Base-by-base conservation (phyloP, 2,113 vertebrate genomes). In the Pseudopipra pipra region DNA sequence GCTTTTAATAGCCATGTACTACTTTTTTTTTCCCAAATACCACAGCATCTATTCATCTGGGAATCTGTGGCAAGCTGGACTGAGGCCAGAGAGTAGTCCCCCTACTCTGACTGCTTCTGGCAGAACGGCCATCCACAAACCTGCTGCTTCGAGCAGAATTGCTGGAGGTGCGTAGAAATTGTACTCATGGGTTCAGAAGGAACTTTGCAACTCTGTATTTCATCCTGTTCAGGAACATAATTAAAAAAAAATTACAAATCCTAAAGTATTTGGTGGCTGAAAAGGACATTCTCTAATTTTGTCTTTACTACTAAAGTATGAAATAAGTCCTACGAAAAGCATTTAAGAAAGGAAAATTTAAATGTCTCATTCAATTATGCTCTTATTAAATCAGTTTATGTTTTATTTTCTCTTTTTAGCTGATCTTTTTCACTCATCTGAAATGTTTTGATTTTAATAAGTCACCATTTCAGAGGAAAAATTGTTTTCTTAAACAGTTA, bases 11-110 rank as follows among this genome's bases (percentile, higher is more conserved):
- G 90, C 22, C 1, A 65, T n/a, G 22, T 49, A 86, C 63, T 65
- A 67, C 70, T 84, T 94, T 79, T 93, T 76, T 37, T 35, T 16
- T 24, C 47, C 89, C 72, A 93, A 93, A 95, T 96, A 93, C 82
- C 82, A 84, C 63, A 88, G 65, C 72, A 90, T 92, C 65, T 35
- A 90, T 91, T 89, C 85, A 41, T 67, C 68, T 80, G 85, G 85
- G 93, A 81, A 67, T 67, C 85, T 44, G 19, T 9, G 37, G 79
- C 35, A 71, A 71, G 68, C 75, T 93, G 95, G 90, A 86, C 7
- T 0, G 0, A 90, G 33, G 86, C 87, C 95, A 93, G 47, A 46
- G 43, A 41, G 31, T 13, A 46, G 46, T 83, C 8, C 20, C 54
- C 24, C 31, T 46, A 7, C 56, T 90, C 63, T 54, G 58, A 19